phyloP scores from a whole-genome alignment of 2,888 invertebrate genomes.

The Geophilus truncorum region DNA sequence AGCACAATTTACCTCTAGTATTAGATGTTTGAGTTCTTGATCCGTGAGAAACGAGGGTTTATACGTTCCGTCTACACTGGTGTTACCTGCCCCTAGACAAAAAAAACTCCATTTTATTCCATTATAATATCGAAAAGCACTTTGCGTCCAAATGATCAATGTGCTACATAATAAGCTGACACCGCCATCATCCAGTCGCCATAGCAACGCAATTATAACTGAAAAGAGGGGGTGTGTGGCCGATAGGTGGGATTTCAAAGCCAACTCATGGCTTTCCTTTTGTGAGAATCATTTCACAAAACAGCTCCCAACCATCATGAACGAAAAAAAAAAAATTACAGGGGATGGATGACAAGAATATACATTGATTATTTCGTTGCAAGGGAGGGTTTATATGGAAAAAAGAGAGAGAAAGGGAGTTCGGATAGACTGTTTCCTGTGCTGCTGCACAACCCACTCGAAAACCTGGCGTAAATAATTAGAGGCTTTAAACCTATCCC shows the following conservation, averaged over 20 bases:
- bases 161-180: neutral
- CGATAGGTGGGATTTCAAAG: neutral
- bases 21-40: conserved; percentile 97
- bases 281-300: neutral
- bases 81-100: conserved; percentile 81
- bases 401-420: neutral
- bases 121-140: neutral
- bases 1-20: conserved; percentile 63
- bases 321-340: neutral
- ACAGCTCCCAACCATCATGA: neutral
- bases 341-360: conserved; percentile 16
- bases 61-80: conserved; percentile 92
- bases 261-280: neutral
- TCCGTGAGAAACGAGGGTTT: conserved; percentile 98
- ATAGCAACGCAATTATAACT: neutral
- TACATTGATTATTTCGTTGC: neutral
- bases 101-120: conserved; percentile 30
- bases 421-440: neutral
- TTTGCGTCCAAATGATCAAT: neutral
- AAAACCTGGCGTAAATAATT: neutral
- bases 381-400: neutral
- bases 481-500: neutral
- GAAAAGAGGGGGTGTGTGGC: neutral
- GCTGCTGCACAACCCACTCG: neutral
- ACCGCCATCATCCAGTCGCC: neutral